Evolutionary conservation across 2,888 invertebrate genomes (phyloP).

Genomic region (Apeira syringaria): DNA sequence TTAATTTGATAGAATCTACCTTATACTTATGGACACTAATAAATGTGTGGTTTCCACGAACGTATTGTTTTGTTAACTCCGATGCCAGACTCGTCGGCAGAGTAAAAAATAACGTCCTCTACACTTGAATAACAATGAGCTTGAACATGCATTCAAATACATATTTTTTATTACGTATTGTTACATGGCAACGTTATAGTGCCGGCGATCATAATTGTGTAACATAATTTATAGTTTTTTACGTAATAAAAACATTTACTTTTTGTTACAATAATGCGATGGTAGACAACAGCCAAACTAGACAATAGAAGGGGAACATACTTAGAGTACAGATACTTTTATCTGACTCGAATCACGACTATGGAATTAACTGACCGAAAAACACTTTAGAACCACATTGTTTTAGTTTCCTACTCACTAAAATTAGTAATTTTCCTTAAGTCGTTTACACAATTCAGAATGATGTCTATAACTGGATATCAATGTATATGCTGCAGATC

Average conservation of each 20-base stretch:
- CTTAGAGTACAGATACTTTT: no score
- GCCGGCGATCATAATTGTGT: slow-evolving; percentile 21
- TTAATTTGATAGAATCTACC: no score
- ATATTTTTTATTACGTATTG: slow-evolving; percentile 33
- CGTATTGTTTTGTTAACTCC: slow-evolving; percentile 49
- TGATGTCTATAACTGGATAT: no score
- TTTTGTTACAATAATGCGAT: no score
- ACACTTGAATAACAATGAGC: slow-evolving; percentile 52
- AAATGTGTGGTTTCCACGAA: slow-evolving; percentile 49
- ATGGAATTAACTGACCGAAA: no score
- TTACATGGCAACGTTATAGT: slow-evolving; percentile 28
- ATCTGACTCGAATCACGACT: no score
- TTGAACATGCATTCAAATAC: slow-evolving; percentile 24
- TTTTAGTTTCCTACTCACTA: no score
- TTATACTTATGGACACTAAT: slow-evolving; percentile 1
- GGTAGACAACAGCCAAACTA: no score
- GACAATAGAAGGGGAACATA: no score
- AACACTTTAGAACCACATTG: no score
- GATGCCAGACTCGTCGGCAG: slow-evolving; percentile 35
- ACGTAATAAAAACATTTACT: slow-evolving; percentile 6
- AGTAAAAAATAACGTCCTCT: slow-evolving; percentile 56
- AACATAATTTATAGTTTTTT: slow-evolving; percentile 20
- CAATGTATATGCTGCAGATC: neutral
- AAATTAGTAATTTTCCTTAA: no score
- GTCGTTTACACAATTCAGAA: no score